Conservation (phyloP, 2,888 invertebrate genomes). For the Byasa hedistus region DNA sequence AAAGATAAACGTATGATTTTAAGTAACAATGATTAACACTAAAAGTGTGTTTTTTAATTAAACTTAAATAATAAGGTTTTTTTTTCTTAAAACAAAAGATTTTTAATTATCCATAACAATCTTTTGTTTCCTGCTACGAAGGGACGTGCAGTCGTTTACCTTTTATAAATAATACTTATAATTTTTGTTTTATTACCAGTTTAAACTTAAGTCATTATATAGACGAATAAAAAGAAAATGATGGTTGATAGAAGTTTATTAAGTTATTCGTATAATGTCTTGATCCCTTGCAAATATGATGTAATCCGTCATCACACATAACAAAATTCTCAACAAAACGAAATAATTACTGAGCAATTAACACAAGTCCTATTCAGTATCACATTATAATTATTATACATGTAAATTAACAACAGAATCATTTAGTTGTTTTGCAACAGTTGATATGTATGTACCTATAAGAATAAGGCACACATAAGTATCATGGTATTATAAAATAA, state of each 20-base stretch:
- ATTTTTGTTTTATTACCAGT: no score
- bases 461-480: constrained; percentile 20
- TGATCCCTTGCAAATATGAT: constrained; percentile 2
- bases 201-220: neutral
- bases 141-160: no score
- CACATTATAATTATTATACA: constrained; percentile 1
- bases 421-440: constrained; percentile 3
- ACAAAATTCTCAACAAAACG: constrained; percentile 3
- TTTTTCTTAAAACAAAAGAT: no score
- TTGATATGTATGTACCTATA: constrained; percentile 17
- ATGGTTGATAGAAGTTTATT: constrained; percentile 9
- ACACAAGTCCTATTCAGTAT: constrained; percentile 8
- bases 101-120: no score
- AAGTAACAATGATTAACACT: no score
- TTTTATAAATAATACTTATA: no score
- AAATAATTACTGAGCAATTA: constrained; percentile 27
- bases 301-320: constrained; percentile 5
- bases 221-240: constrained; percentile 1
- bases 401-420: neutral
- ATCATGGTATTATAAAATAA: neutral
- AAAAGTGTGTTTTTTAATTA: no score
- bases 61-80: no score
- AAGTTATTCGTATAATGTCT: constrained; percentile 2
- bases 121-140: no score
- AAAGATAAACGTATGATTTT: neutral